Conservation (phyloP, 2,888 invertebrate genomes). For the Apodemia hepburni region DNA sequence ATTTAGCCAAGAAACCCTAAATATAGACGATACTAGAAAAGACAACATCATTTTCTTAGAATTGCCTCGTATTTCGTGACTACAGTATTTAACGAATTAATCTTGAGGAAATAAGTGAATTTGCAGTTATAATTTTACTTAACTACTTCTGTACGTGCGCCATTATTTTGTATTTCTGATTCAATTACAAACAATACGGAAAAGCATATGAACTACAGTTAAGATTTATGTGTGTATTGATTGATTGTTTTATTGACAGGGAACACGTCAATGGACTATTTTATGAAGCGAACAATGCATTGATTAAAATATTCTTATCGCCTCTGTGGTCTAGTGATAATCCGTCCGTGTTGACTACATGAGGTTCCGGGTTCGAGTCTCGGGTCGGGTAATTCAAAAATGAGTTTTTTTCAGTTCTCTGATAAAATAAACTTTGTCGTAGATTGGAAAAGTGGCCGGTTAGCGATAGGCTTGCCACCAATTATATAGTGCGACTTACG, state of each 20-base stretch:
- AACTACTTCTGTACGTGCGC: constrained; percentile 8
- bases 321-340: no score
- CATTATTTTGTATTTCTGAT: constrained; percentile 7
- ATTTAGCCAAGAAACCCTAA: background rate
- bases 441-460: no score
- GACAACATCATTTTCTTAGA: background rate
- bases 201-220: background rate
- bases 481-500: no score
- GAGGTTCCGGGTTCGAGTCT: no score
- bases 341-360: no score
- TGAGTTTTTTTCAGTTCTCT: no score
- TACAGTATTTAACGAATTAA: background rate
- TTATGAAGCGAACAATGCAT: no score
- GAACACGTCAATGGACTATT: constrained; percentile 1
- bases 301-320: no score
- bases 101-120: background rate
- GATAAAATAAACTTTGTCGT: no score
- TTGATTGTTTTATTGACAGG: constrained; percentile 1
- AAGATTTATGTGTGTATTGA: background rate
- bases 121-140: constrained; percentile 6
- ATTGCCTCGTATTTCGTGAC: background rate
- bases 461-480: no score
- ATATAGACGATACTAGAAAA: background rate
- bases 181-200: constrained; percentile 10
- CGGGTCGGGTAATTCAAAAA: no score